Percentiles rank a stretch among this genome's conserved stretches.
Conservation (phyloP, 2,797 vertebrate genomes). For the Vespertilio murinus region DNA sequence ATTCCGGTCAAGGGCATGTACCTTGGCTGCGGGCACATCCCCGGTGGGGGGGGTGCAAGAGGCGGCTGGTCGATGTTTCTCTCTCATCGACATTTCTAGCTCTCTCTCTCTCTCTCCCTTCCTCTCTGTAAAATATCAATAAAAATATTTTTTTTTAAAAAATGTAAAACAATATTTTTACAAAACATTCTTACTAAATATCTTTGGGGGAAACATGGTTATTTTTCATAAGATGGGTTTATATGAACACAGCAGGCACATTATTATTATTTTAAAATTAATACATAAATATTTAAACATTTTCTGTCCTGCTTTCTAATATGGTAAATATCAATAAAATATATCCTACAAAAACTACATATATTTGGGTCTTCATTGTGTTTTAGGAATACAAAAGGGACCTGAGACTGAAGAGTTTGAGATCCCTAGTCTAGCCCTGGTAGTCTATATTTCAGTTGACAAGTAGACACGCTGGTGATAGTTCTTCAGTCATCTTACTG, state of each 20-base stretch:
- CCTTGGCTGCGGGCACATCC: too few species aligned
- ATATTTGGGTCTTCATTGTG: neutral
- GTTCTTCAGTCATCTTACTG: neutral
- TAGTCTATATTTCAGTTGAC: neutral
- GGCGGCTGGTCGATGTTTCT: too few species aligned
- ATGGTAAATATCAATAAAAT: neutral
- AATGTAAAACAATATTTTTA: neutral
- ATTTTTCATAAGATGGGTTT: neutral
- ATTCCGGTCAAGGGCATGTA: too few species aligned
- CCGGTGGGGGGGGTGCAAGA: too few species aligned
- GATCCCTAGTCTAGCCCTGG: neutral
- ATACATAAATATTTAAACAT: neutral
- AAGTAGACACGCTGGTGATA: neutral
- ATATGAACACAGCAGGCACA: neutral
- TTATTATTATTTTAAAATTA: constrained; percentile 22
- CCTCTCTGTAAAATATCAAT: too few species aligned
- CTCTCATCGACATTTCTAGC: too few species aligned
- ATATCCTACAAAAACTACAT: neutral
- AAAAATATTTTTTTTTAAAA: too few species aligned
- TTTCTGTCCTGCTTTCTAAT: neutral
- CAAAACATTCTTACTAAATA: neutral
- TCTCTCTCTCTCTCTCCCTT: too few species aligned
- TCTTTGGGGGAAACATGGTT: neutral
- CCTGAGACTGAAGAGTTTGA: neutral
- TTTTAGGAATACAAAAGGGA: neutral